phyloP scores from a whole-genome alignment of 2,113 vertebrate genomes.

The Gadus macrocephalus region DNA sequence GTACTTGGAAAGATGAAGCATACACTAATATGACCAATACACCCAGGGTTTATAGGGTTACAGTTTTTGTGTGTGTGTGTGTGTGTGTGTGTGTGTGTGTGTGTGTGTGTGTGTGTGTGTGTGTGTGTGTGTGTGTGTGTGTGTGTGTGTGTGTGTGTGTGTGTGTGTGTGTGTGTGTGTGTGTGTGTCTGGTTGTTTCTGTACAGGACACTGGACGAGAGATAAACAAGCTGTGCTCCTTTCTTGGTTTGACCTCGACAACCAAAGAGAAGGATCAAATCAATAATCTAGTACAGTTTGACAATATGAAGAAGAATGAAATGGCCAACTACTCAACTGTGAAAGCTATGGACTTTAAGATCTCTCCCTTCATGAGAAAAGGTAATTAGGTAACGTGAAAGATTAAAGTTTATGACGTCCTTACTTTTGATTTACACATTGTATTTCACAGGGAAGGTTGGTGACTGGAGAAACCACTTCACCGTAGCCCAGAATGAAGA shows the following conservation, averaged over 20 bases:
- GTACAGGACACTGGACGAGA: slow-evolving; percentile 53
- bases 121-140: too few species aligned
- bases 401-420: background rate
- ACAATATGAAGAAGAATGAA: slow-evolving; percentile 75
- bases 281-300: slow-evolving; percentile 64
- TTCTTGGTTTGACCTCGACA: slow-evolving; percentile 55
- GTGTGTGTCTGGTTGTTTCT: background rate
- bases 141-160: too few species aligned
- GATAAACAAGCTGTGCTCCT: slow-evolving; percentile 58
- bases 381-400: slow-evolving; percentile 37
- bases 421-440: background rate
- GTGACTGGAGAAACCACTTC: slow-evolving; percentile 61
- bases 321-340: slow-evolving; percentile 66
- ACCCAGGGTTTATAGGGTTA: background rate
- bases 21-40: background rate
- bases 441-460: slow-evolving; percentile 61
- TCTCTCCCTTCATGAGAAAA: slow-evolving; percentile 74
- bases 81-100: background rate
- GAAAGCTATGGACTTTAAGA: slow-evolving; percentile 44
- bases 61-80: too few species aligned
- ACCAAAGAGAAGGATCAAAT: slow-evolving; percentile 53
- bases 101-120: background rate
- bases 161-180: too few species aligned
- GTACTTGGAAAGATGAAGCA: background rate
- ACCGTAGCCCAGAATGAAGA: slow-evolving; percentile 63